Conservation (phyloP, 2,888 invertebrate genomes). For the Stictocephala bisonia region DNA sequence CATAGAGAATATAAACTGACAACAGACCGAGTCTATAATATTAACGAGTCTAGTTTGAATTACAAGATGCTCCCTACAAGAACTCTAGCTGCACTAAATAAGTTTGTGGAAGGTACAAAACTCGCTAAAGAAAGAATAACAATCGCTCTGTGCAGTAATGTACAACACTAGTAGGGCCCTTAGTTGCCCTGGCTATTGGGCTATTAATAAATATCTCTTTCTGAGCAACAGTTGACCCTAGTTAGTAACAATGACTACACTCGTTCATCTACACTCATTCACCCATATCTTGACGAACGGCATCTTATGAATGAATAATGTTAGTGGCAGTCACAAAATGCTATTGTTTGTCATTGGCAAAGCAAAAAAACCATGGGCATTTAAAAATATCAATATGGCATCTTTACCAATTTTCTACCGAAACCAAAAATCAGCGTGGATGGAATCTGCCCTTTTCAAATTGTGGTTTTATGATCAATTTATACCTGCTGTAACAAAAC, state of each 20-base stretch:
- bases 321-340: conserved; percentile 36
- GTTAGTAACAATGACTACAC: too few species aligned
- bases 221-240: too few species aligned
- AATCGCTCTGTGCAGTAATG: conserved; percentile 30
- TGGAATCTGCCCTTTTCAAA: conserved; percentile 45
- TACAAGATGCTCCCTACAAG: conserved; percentile 57
- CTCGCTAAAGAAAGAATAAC: conserved; percentile 56
- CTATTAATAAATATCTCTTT: too few species aligned
- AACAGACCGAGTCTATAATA: conserved; percentile 54
- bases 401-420: conserved; percentile 42
- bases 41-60: conserved; percentile 58
- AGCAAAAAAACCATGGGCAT: conserved; percentile 41
- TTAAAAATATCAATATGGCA: conserved; percentile 47
- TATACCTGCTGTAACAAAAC: conserved; percentile 47
- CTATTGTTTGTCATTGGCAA: conserved; percentile 46
- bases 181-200: too few species aligned
- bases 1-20: conserved; percentile 31
- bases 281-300: too few species aligned
- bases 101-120: conserved; percentile 54
- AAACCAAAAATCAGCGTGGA: conserved; percentile 49
- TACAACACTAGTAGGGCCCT: too few species aligned
- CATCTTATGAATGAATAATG: too few species aligned
- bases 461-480: conserved; percentile 51
- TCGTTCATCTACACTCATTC: too few species aligned
- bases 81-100: conserved; percentile 53